phyloP scores from a whole-genome alignment of 1,140 invertebrate species.

The Trichonephila clavata region DNA sequence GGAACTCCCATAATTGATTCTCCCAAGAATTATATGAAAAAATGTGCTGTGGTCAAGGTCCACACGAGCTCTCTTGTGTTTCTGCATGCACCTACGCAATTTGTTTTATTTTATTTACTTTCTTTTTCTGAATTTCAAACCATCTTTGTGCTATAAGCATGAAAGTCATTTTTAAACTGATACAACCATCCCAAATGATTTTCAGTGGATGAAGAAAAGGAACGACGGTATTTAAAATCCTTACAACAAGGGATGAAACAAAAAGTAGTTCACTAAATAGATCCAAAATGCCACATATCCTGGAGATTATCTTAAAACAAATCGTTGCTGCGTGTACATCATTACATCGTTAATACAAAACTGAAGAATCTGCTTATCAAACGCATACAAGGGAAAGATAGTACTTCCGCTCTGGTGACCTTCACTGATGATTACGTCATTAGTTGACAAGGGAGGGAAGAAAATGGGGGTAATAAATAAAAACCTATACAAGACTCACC shows the following conservation, averaged over 20 bases:
- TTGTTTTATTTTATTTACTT: no score
- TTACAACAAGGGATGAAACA: neutral
- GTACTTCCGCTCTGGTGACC: slow-evolving; percentile 49
- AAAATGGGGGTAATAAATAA: neutral
- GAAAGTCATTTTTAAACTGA: neutral
- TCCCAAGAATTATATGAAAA: no score
- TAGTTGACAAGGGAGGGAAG: neutral
- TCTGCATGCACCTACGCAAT: no score
- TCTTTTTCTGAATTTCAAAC: no score
- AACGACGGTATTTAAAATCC: neutral
- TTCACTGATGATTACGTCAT: slow-evolving; percentile 18
- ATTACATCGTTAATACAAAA: slow-evolving; percentile 2
- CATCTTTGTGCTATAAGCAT: no score
- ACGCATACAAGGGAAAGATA: neutral
- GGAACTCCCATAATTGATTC: no score
- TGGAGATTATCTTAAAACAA: neutral
- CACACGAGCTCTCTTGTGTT: no score
- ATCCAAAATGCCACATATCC: neutral
- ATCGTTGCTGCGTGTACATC: neutral
- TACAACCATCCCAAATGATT: neutral
- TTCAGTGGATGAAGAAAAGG: neutral
- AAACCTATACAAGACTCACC: slow-evolving; percentile 85
- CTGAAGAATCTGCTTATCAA: neutral
- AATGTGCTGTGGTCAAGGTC: no score
- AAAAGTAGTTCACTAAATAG: neutral